Conservation (phyloP, 2,888 invertebrate species). For the Alloplasta piceator region DNA sequence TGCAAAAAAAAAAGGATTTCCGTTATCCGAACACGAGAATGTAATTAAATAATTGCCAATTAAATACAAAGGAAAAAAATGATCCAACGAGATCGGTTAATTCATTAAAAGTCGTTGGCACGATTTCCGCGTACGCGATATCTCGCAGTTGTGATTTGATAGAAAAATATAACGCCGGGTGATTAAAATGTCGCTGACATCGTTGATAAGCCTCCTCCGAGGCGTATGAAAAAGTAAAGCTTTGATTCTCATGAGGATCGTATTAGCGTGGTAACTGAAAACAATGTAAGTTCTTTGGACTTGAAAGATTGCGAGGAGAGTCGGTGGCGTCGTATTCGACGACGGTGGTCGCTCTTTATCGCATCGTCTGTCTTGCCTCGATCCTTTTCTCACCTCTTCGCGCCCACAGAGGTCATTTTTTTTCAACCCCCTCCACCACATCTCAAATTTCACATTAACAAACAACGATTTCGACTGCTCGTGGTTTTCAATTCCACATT, state of each 20-base stretch:
- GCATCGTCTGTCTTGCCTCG: slow-evolving; percentile 5
- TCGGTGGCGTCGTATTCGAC: slow-evolving; percentile 47
- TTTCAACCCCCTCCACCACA: neutral
- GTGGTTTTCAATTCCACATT: too few species aligned
- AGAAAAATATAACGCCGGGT: neutral
- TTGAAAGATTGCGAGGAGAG: slow-evolving; percentile 12
- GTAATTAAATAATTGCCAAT: too few species aligned
- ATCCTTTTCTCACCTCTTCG: slow-evolving; percentile 11
- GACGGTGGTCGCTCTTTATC: slow-evolving; percentile 44
- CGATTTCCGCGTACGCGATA: slow-evolving; percentile 31
- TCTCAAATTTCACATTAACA: too few species aligned
- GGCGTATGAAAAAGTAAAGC: neutral
- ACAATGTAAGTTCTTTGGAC: slow-evolving; percentile 56
- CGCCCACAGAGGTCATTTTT: neutral
- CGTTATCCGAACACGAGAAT: too few species aligned
- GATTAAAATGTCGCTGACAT: slow-evolving; percentile 11
- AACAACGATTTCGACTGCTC: too few species aligned
- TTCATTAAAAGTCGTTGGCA: neutral
- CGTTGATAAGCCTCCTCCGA: slow-evolving; percentile 15
- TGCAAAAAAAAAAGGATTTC: too few species aligned
- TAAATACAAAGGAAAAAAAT: too few species aligned
- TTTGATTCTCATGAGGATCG: slow-evolving; percentile 41
- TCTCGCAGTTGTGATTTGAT: neutral
- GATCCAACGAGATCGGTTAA: neutral
- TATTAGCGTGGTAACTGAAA: slow-evolving; percentile 19